Evolutionary conservation across 2,797 vertebrate genomes (phyloP).

Genomic region (Australoheros facetus): DNA sequence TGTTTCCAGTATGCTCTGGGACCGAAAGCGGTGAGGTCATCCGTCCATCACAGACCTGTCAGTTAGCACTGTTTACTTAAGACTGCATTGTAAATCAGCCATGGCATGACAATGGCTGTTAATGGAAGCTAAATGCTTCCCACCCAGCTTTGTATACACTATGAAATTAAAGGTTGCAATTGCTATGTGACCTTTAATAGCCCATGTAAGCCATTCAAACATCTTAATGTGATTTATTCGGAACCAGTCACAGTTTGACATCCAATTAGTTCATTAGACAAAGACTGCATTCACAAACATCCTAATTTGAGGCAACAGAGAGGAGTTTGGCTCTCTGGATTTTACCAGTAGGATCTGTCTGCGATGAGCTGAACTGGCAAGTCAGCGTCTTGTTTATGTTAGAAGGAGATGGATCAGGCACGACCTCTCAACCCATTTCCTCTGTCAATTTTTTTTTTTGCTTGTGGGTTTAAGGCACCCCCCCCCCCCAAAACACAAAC

Average conservation of each 20-base stretch:
- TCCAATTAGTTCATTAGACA: constrained; percentile 51
- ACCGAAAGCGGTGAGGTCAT: neutral
- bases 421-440: constrained; percentile 65
- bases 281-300: constrained; percentile 48
- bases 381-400: constrained; percentile 60
- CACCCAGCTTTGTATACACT: constrained; percentile 29
- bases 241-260: constrained; percentile 25
- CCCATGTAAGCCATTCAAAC: constrained; percentile 15
- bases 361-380: constrained; percentile 29
- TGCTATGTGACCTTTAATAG: constrained; percentile 43
- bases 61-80: constrained; percentile 18
- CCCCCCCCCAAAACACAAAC: neutral
- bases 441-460: constrained; percentile 28
- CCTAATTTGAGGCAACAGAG: constrained; percentile 20
- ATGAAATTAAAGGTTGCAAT: neutral
- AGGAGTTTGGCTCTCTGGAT: constrained; percentile 11
- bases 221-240: constrained; percentile 49
- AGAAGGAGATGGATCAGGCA: constrained; percentile 53
- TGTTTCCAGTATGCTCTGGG: constrained; percentile 24
- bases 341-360: neutral
- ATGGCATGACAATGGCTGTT: constrained; percentile 25
- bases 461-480: constrained; percentile 34
- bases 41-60: constrained; percentile 12
- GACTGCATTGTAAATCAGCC: constrained; percentile 29
- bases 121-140: constrained; percentile 29